A percentile compares a stretch with the other conserved stretches of the same genome.
Evolutionary conservation across 2,113 vertebrate genomes (phyloP).

Genomic region (Jacana jacana): DNA sequence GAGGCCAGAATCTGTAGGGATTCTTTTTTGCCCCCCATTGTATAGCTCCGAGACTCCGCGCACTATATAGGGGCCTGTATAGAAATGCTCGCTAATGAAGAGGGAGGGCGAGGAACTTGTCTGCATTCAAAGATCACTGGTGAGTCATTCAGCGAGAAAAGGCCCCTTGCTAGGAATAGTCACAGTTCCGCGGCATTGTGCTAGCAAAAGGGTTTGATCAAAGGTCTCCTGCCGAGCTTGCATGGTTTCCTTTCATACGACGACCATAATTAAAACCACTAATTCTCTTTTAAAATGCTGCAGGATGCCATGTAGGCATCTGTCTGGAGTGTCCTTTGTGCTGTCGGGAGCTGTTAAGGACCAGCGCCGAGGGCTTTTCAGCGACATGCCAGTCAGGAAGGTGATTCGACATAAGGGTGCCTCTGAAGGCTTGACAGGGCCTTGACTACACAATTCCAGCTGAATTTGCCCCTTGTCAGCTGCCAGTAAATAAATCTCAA

Average conservation of each 20-base stretch:
- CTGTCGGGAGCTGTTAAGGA: slow-evolving; percentile 87
- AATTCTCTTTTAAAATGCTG: slow-evolving; percentile 91
- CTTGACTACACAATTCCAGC: slow-evolving; percentile 84
- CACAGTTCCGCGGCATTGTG: slow-evolving; percentile 89
- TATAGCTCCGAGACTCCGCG: slow-evolving; percentile 75
- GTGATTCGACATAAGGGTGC: slow-evolving; percentile 84
- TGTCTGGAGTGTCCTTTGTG: slow-evolving; percentile 89
- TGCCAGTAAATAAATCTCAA: slow-evolving; percentile 85
- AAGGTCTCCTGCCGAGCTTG: slow-evolving; percentile 81
- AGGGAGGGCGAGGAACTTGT: slow-evolving; percentile 85
- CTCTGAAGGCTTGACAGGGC: slow-evolving; percentile 82
- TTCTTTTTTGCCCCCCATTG: slow-evolving; percentile 80
- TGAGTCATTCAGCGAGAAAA: slow-evolving; percentile 87
- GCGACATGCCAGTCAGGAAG: slow-evolving; percentile 84
- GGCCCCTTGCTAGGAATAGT: slow-evolving; percentile 84
- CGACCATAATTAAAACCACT: slow-evolving; percentile 90
- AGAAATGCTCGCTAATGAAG: slow-evolving; percentile 90
- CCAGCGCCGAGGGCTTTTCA: slow-evolving; percentile 82
- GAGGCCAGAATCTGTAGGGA: slow-evolving; percentile 81
- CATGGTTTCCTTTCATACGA: slow-evolving; percentile 85
- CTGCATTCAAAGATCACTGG: slow-evolving; percentile 88
- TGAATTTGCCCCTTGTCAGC: slow-evolving; percentile 85
- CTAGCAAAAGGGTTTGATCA: slow-evolving; percentile 83
- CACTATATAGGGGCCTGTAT: slow-evolving; percentile 83
- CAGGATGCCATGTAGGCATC: slow-evolving; percentile 89